Percentiles rank a stretch among this genome's conserved stretches.
phyloP scores from a whole-genome alignment of 2,113 vertebrate genomes.

The Tachuris rubrigastra region DNA sequence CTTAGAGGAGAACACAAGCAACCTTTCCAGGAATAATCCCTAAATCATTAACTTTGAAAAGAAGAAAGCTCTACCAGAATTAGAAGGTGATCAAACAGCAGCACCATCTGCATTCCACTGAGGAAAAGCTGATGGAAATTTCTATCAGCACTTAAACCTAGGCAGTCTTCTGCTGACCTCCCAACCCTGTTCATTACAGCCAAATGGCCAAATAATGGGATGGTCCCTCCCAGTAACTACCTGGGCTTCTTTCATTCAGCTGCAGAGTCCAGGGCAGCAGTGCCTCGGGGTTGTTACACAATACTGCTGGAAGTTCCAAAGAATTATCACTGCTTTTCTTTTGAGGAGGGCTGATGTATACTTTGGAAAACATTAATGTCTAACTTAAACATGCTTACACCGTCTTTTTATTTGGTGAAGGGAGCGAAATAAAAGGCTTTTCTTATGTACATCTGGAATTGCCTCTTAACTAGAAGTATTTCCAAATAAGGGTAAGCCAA shows the following conservation, averaged over 20 bases:
- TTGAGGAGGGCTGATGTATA: background rate
- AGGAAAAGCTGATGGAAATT: background rate
- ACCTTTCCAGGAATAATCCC: background rate
- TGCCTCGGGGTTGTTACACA: background rate
- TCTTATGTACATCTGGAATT: background rate
- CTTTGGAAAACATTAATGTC: conserved; percentile 20
- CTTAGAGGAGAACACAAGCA: background rate
- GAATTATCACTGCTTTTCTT: background rate
- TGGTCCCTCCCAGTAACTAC: fast-evolving
- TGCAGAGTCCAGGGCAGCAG: background rate
- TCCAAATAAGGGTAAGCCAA: conserved; percentile 21
- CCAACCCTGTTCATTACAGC: background rate
- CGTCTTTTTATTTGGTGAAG: background rate
- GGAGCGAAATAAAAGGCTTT: background rate
- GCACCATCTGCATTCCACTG: background rate
- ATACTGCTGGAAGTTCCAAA: background rate
- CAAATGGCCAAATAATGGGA: background rate
- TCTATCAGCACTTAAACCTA: background rate
- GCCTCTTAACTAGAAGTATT: background rate
- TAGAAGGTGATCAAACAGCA: background rate
- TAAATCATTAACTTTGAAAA: background rate
- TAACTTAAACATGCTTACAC: background rate
- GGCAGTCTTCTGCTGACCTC: background rate
- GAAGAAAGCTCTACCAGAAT: background rate
- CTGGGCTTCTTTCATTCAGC: background rate